A percentile compares a stretch with the other conserved stretches of the same genome.
Evolutionary conservation across 1,140 invertebrate genomes (phyloP).

Genomic region (Sycophaga agraensis): DNA sequence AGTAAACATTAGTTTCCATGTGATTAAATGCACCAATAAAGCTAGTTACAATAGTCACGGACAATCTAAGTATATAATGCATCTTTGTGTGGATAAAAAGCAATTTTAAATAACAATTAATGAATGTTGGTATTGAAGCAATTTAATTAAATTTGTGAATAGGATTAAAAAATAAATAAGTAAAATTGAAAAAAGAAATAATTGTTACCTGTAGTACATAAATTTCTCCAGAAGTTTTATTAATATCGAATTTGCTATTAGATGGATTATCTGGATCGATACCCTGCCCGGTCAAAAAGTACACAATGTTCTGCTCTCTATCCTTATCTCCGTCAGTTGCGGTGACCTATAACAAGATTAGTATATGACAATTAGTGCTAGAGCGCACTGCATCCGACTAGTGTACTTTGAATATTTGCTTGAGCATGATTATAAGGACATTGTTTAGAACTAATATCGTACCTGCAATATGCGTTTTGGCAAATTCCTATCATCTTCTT

Average conservation of each 20-base stretch:
- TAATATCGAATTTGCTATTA: slow-evolving; percentile 96
- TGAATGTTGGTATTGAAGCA: neutral
- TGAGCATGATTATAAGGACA: no score
- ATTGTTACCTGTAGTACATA: slow-evolving; percentile 82
- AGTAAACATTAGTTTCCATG: slow-evolving; percentile 8
- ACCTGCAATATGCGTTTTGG: slow-evolving; percentile 93
- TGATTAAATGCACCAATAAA: no score
- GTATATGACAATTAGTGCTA: neutral
- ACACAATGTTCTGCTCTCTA: slow-evolving; percentile 92
- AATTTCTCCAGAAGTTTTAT: slow-evolving; percentile 90
- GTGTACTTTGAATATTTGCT: slow-evolving; percentile 4
- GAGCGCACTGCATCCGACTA: neutral
- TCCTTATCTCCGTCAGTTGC: slow-evolving; percentile 95
- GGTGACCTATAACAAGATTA: slow-evolving; percentile 70
- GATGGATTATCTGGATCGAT: slow-evolving; percentile 92
- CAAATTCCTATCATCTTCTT: slow-evolving; percentile 91
- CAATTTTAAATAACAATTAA: neutral
- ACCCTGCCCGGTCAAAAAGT: slow-evolving; percentile 94
- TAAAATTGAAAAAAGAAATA: neutral
- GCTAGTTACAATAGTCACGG: no score
- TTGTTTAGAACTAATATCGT: slow-evolving; percentile 33
- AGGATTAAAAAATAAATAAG: neutral
- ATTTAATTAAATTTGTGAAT: no score
- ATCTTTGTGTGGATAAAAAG: neutral
- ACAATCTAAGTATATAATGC: no score